These are phyloP conservation scores for Poeciliopsis turrubarensis DNA, from an alignment of 2,113 vertebrate species.

Conservation along the genomic window DNA sequence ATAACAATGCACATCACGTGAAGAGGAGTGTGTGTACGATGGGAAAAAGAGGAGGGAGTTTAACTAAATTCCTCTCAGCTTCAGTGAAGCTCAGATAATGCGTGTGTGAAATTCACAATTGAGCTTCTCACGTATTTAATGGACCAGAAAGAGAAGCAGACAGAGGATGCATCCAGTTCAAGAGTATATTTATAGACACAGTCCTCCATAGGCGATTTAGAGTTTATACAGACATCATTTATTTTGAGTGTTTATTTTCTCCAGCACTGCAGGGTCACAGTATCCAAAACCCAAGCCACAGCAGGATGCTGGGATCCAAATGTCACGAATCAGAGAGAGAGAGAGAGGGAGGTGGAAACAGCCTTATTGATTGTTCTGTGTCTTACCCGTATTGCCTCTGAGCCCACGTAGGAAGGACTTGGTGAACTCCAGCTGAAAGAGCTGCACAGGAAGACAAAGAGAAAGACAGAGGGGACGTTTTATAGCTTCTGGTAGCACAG, in stretches of 20 bases:
- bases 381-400: slow-evolving; percentile 97
- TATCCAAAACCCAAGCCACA: slow-evolving; percentile 15
- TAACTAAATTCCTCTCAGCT: slow-evolving; percentile 47
- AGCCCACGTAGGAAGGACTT: slow-evolving; percentile 91
- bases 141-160: slow-evolving; percentile 38
- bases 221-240: slow-evolving; percentile 1
- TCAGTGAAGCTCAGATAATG: slow-evolving; percentile 52
- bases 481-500: slow-evolving; percentile 26
- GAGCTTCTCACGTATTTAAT: slow-evolving; percentile 53
- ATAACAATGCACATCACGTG: background rate
- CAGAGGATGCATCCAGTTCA: slow-evolving; percentile 26
- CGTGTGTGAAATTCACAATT: slow-evolving; percentile 45
- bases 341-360: slow-evolving; percentile 39
- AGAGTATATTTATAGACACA: slow-evolving; percentile 7
- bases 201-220: background rate
- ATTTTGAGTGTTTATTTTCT: slow-evolving; percentile 3
- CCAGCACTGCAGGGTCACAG: slow-evolving; percentile 5
- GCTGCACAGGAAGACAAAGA: slow-evolving; percentile 76
- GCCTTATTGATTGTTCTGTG: slow-evolving; percentile 49
- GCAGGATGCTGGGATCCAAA: slow-evolving; percentile 36
- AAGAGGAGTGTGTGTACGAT: background rate
- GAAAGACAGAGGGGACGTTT: slow-evolving; percentile 24
- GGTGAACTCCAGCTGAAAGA: slow-evolving; percentile 90
- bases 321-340: slow-evolving; percentile 47
- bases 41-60: slow-evolving; percentile 19